These are phyloP conservation scores for Calephelis virginiensis DNA, from an alignment of 1,140 invertebrate genomes.

Conservation along the genomic window DNA sequence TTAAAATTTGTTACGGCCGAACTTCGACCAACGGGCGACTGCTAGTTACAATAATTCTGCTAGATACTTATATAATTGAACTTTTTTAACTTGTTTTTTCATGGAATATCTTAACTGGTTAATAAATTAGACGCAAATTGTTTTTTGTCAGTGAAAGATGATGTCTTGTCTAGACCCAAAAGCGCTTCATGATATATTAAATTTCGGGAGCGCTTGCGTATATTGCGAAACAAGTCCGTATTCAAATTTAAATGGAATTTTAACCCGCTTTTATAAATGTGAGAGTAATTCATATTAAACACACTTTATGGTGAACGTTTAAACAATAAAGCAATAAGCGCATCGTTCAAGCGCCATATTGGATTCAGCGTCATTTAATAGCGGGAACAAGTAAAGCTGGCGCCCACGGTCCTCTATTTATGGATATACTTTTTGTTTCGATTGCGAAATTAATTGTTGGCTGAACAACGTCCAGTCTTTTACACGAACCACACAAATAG, in stretches of 20 bases:
- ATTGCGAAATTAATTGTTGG: constrained; percentile 12
- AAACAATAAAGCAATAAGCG: constrained; percentile 18
- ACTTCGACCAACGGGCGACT: too few relatives aligned
- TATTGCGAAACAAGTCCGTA: not conserved
- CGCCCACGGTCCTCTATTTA: constrained; percentile 4
- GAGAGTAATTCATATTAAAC: constrained; percentile 15
- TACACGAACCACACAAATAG: not conserved
- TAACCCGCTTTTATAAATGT: not conserved
- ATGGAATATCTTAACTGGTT: too few relatives aligned
- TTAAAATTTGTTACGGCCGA: too few relatives aligned
- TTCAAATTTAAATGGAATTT: not conserved
- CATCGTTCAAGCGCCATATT: constrained; percentile 16
- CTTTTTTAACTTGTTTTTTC: too few relatives aligned
- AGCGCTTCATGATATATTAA: too few relatives aligned
- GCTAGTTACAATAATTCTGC: too few relatives aligned
- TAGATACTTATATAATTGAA: too few relatives aligned
- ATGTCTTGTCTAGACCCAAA: too few relatives aligned
- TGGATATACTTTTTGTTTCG: constrained; percentile 16
- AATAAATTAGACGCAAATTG: too few relatives aligned
- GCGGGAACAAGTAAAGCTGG: constrained; percentile 14
- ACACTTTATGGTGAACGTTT: constrained; percentile 13
- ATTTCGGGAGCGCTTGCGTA: too few relatives aligned
- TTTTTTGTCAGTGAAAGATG: too few relatives aligned
- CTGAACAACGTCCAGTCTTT: not conserved
- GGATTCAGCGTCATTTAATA: constrained; percentile 17